Evolutionary conservation across 2,888 invertebrate genomes (phyloP), one percentile per base, ranked within the genome.

Genomic region (Athetis lepigone): DNA sequence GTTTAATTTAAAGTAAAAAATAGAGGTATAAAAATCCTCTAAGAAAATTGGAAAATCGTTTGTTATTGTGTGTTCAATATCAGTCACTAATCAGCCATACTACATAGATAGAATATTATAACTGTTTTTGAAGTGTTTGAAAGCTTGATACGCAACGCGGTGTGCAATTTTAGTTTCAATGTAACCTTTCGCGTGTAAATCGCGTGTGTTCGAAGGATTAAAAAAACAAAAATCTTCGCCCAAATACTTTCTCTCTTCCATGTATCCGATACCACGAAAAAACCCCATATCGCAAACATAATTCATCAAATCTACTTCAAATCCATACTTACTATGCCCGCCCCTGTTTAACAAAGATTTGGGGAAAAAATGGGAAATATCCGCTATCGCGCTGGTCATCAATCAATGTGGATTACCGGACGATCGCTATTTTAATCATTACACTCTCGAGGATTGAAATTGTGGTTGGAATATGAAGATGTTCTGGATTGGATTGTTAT

Each of bases 371-470:
- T 86, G 86, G 86, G 86, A 88, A 88, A 46, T 68, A 62, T 71
- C 86, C 69, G 79, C 85, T 85, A 88, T 89, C 67, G 74, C 73
- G 76, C 84, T 85, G 87, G 88, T 85, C 90, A 94, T 94, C 94
- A 89, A 94, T 94, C 94, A 94, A 88, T 82, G 75, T 69, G 79
- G 90, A 90, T 92, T 90, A 90, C 85, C 74, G 77, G 83, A 77
- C 80, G 85, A 80, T 83, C 86, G 81, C 80, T 82, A 85, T 88
- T 88, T 89, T 90, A 91, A 92, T 92, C 92, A 90, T 88, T 86
- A 86, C 85, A 76, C 90, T 87, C 87, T 75, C 47, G 85, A 85
- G 88, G 78, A 81, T 79, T 56, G 58, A 55, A 75, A 69, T 52
- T 43, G 61, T 33, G 43, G 46, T 50, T 25, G 33, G 37, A 19